Evolutionary conservation across 2,797 vertebrate species (phyloP).

Genomic region (Buceros bicornis): DNA sequence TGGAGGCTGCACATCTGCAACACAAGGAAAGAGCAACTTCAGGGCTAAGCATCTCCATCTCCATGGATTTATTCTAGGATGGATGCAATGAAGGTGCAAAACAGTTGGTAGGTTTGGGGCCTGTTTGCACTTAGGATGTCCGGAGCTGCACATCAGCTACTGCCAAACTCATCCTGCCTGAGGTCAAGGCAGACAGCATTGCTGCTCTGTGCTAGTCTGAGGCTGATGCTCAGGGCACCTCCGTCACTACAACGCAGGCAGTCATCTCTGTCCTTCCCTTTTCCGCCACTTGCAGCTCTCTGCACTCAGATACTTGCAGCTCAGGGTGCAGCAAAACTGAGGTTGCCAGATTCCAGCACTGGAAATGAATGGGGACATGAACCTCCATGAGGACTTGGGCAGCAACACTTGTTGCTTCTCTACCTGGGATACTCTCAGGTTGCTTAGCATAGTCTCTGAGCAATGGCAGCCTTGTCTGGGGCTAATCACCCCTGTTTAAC

Average conservation of each 20-base stretch:
- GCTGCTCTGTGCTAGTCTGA: neutral
- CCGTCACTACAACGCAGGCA: fast-evolving
- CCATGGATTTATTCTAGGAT: neutral
- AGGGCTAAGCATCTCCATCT: neutral
- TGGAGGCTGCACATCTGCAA: neutral
- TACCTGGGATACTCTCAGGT: neutral
- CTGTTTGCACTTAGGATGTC: neutral
- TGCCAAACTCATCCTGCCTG: neutral
- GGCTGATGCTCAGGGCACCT: neutral
- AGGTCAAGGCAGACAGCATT: neutral
- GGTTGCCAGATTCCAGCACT: neutral
- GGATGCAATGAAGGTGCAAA: neutral
- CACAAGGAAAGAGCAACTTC: neutral
- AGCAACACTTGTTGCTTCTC: neutral
- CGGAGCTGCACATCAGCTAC: neutral
- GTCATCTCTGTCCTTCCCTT: neutral
- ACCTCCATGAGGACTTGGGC: neutral
- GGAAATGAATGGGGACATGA: neutral
- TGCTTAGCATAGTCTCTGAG: neutral
- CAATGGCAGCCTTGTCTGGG: neutral
- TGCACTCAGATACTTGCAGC: neutral
- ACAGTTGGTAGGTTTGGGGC: neutral
- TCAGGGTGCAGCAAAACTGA: neutral
- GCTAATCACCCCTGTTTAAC: neutral
- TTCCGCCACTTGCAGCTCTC: neutral